phyloP scores from a whole-genome alignment of 2,888 invertebrate genomes.

The Serrognathus titanus region DNA sequence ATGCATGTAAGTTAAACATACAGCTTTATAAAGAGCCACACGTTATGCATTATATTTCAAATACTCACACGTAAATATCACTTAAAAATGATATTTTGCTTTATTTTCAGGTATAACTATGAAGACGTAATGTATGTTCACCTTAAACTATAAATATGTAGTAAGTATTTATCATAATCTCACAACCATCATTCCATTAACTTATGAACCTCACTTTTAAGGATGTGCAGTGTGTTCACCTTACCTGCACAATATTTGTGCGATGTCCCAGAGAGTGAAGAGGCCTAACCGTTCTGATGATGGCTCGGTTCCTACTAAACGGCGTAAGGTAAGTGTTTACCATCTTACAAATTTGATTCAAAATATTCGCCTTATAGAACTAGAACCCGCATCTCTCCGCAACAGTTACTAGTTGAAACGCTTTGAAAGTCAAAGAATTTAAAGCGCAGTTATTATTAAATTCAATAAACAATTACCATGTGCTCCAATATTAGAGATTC shows the following conservation, averaged over 20 bases:
- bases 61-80: no score
- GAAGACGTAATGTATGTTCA: neutral
- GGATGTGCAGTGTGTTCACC: constrained; percentile 41
- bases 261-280: constrained; percentile 76
- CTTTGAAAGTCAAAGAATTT: no score
- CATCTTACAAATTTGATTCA: neutral
- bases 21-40: no score
- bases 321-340: constrained; percentile 64
- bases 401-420: no score
- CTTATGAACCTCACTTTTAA: constrained; percentile 30
- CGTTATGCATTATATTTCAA: no score
- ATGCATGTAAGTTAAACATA: constrained; percentile 20
- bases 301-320: constrained; percentile 68
- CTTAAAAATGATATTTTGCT: no score
- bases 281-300: constrained; percentile 68
- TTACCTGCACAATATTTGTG: constrained; percentile 46
- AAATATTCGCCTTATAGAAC: no score
- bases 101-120: no score
- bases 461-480: no score
- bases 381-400: constrained; percentile 45
- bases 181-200: neutral
- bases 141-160: constrained; percentile 55
- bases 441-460: no score
- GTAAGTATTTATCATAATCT: constrained; percentile 48
- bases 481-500: no score